These are phyloP conservation scores for Dinoponera quadriceps DNA, from an alignment of 1,140 invertebrate genomes.

Conservation along the genomic window DNA sequence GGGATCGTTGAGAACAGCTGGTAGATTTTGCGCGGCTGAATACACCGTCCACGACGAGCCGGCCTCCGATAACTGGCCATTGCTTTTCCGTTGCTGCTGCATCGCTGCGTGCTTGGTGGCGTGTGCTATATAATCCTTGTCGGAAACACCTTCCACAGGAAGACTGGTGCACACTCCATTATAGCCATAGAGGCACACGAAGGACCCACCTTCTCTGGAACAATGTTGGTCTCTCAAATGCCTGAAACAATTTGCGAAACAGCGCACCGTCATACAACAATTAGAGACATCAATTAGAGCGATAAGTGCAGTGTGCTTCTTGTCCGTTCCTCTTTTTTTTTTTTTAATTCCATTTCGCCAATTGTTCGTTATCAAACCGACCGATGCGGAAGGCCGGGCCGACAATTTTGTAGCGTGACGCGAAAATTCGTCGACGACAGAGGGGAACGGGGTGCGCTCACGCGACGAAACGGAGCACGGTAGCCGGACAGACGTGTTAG, in stretches of 20 bases:
- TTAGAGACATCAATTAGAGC: not conserved
- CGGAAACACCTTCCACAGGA: slow-evolving; percentile 95
- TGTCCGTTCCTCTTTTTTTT: not conserved
- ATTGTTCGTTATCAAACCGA: not conserved
- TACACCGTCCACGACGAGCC: slow-evolving; percentile 91
- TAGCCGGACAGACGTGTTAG: not conserved
- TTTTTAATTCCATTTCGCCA: not conserved
- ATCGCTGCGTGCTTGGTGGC: slow-evolving; percentile 92
- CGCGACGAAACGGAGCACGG: not conserved
- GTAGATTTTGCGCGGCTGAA: slow-evolving; percentile 96
- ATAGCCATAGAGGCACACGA: slow-evolving; percentile 95
- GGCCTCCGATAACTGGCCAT: slow-evolving; percentile 80
- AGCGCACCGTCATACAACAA: not conserved
- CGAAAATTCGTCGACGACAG: not conserved
- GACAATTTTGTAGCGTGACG: not conserved
- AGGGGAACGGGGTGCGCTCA: not conserved
- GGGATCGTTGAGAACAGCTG: slow-evolving; percentile 98
- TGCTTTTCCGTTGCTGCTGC: slow-evolving; percentile 85
- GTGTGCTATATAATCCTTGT: slow-evolving; percentile 95
- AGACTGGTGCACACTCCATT: slow-evolving; percentile 94
- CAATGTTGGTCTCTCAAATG: slow-evolving; percentile 94
- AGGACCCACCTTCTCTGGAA: slow-evolving; percentile 94
- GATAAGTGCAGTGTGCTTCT: not conserved
- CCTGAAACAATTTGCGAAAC: slow-evolving; percentile 82
- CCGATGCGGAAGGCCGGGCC: not conserved